phyloP scores from a whole-genome alignment of 2,888 invertebrate genomes.

The Leucoptera coffeella region DNA sequence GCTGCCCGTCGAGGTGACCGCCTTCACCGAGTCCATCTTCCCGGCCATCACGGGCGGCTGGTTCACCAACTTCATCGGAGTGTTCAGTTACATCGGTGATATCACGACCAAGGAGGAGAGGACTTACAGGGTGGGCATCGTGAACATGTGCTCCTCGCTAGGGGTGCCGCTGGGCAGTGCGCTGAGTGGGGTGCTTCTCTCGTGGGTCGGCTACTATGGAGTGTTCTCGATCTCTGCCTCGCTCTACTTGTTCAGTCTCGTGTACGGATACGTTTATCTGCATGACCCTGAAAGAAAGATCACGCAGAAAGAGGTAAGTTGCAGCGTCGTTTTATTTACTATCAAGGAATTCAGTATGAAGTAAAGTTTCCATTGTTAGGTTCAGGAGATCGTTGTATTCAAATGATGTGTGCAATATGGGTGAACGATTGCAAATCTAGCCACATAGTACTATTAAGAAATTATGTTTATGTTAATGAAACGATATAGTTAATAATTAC shows the following conservation, averaged over 20 bases:
- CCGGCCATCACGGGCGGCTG: conserved; percentile 79
- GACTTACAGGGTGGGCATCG: conserved; percentile 77
- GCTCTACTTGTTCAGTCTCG: conserved; percentile 65
- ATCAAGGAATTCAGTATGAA: too few species aligned
- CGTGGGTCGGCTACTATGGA: conserved; percentile 73
- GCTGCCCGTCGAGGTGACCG: conserved; percentile 72
- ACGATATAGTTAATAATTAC: too few species aligned
- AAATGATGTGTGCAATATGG: too few species aligned
- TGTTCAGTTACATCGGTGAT: conserved; percentile 84
- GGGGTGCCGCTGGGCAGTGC: conserved; percentile 86
- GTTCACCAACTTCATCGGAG: conserved; percentile 83
- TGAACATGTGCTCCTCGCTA: conserved; percentile 80
- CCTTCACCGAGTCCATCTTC: conserved; percentile 71
- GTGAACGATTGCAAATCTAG: too few species aligned
- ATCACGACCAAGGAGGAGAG: conserved; percentile 75
- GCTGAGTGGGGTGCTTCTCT: conserved; percentile 69
- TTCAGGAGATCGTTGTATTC: too few species aligned
- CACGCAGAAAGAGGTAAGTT: conserved; percentile 16
- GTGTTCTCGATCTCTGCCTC: conserved; percentile 68
- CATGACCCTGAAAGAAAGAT: conserved; percentile 52
- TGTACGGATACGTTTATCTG: conserved; percentile 65
- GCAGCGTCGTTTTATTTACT: too few species aligned
- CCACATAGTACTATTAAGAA: too few species aligned
- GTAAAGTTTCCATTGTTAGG: too few species aligned
- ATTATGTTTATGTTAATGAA: too few species aligned